Conservation (phyloP, 1,140 invertebrate genomes). For the Heterodera schachtii region DNA sequence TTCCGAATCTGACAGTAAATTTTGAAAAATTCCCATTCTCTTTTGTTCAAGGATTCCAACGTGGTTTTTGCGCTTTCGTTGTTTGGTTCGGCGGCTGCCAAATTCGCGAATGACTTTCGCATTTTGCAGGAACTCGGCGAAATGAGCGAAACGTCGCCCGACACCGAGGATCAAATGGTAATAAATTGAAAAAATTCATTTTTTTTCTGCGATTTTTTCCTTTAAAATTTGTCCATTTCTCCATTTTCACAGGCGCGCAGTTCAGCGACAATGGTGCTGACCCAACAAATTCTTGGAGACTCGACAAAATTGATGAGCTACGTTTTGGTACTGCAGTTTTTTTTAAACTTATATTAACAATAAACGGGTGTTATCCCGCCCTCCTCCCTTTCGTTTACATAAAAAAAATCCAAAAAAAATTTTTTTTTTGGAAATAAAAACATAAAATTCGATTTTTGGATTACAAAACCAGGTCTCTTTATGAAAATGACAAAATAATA, state of each 20-base stretch:
- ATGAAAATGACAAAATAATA: no score
- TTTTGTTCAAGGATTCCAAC: slow-evolving; percentile 79
- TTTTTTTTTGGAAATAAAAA: no score
- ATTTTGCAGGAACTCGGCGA: slow-evolving; percentile 73
- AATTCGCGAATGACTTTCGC: slow-evolving; percentile 59
- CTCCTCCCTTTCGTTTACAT: no score
- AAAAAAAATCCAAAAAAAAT: no score
- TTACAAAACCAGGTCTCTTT: no score
- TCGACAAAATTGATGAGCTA: slow-evolving; percentile 69
- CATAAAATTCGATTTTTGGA: no score
- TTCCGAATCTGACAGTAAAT: neutral
- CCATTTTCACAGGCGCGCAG: slow-evolving; percentile 74
- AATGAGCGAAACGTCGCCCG: slow-evolving; percentile 90
- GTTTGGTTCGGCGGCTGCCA: slow-evolving; percentile 55
- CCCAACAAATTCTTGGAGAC: slow-evolving; percentile 87
- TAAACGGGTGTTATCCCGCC: no score
- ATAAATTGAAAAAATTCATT: neutral
- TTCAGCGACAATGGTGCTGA: slow-evolving; percentile 85
- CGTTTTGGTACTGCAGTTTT: neutral
- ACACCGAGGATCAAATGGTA: slow-evolving; percentile 68
- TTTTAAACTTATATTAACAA: no score
- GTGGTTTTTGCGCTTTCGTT: slow-evolving; percentile 74
- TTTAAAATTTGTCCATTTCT: no score
- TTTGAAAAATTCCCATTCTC: slow-evolving; percentile 67
- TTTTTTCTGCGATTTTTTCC: no score